Evolutionary conservation across 2,888 invertebrate genomes (phyloP).

Genomic region (Dermolepida albohirtum): DNA sequence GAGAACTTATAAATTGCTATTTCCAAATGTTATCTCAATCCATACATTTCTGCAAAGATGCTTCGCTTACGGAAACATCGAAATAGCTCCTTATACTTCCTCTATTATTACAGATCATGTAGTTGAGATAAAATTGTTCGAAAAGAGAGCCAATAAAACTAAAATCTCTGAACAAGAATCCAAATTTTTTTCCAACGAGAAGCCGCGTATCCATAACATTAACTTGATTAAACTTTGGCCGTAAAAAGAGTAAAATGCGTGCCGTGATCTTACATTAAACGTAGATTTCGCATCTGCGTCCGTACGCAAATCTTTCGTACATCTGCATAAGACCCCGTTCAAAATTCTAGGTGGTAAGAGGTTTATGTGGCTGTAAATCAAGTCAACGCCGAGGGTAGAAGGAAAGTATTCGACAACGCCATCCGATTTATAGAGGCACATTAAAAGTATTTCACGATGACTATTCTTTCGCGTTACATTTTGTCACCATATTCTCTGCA

Average conservation of each 20-base stretch:
- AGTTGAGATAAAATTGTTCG: no score
- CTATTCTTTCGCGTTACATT: conserved; percentile 37
- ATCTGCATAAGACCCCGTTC: conserved; percentile 29
- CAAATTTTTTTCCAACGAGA: no score
- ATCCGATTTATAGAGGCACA: conserved; percentile 32
- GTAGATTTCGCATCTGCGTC: conserved; percentile 19
- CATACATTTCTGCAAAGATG: no score
- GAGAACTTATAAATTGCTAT: no score
- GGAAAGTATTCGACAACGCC: conserved; percentile 8
- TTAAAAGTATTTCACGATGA: conserved; percentile 38
- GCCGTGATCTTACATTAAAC: conserved; percentile 21
- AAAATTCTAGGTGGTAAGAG: conserved; percentile 24
- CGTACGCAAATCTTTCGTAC: conserved; percentile 3
- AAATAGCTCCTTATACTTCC: no score
- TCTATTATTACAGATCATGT: no score
- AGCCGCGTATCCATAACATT: conserved; percentile 7
- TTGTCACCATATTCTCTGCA: conserved; percentile 34
- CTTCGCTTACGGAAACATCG: no score
- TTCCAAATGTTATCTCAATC: no score
- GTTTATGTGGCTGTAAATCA: conserved; percentile 35
- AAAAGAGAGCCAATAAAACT: no score
- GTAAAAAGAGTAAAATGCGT: conserved; percentile 27
- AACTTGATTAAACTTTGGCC: conserved; percentile 34
- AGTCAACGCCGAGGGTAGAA: conserved; percentile 7
- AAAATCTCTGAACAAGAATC: no score